Evolutionary conservation across 2,113 vertebrate genomes (phyloP).

Genomic region (Corythornis madagascariensis): DNA sequence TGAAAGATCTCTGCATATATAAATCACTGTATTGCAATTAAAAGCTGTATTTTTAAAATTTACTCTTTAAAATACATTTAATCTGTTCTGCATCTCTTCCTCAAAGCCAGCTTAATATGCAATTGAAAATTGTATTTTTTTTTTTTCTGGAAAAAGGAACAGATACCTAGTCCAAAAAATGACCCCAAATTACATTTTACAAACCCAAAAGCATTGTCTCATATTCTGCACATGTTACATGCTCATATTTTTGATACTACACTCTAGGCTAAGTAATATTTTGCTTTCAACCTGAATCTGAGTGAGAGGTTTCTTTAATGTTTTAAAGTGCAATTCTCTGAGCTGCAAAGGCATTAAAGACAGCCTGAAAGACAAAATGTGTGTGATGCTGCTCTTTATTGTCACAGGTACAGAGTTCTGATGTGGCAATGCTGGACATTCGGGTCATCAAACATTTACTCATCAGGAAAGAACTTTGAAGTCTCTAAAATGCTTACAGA

Average conservation of each 20-base stretch:
- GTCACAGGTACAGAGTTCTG: constrained; percentile 61
- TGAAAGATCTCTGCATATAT: not conserved
- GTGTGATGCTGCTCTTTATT: constrained; percentile 63
- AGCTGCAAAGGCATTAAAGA: constrained; percentile 47
- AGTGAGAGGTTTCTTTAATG: not conserved
- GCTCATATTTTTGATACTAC: not conserved
- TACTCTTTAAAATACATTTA: not conserved
- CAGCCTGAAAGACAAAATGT: constrained; percentile 22
- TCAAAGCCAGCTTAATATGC: not conserved
- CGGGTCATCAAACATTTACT: not conserved
- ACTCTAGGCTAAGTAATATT: not conserved
- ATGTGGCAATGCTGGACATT: constrained; percentile 33
- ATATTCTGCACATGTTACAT: not conserved
- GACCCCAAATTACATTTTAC: not conserved
- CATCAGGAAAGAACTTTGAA: not conserved
- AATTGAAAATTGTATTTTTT: not conserved
- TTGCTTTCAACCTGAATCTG: not conserved
- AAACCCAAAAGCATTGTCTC: not conserved
- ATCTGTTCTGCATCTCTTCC: not conserved
- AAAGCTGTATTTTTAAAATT: not conserved
- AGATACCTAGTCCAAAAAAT: not conserved
- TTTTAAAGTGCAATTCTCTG: not conserved
- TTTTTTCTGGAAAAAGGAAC: not conserved
- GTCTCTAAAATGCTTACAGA: constrained; percentile 46
- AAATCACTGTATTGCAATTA: not conserved